A percentile compares a stretch with the other conserved stretches of the same genome.
These are phyloP conservation scores for Gila robusta DNA, from an alignment of 2,797 vertebrate species.

Conservation along the genomic window DNA sequence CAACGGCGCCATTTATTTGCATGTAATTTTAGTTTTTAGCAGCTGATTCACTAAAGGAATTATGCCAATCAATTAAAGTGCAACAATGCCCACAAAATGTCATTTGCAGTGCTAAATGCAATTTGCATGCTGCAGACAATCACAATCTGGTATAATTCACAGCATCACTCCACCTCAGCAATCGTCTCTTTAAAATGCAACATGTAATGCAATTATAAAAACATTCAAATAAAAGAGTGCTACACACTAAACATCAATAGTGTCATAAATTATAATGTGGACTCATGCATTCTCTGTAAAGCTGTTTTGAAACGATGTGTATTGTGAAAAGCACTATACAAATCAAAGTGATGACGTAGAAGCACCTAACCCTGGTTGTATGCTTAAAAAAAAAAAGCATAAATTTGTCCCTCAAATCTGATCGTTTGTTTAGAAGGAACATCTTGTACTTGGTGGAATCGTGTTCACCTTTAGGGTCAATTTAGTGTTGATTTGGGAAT, in stretches of 20 bases:
- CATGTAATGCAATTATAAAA: background rate
- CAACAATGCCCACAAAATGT: background rate
- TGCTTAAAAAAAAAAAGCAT: background rate
- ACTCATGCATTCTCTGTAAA: too few species aligned
- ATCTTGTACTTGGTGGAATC: background rate
- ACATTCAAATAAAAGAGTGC: background rate
- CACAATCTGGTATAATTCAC: background rate
- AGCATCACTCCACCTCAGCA: too few species aligned
- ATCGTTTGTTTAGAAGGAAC: background rate
- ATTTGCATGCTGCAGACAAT: background rate
- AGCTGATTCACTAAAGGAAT: background rate
- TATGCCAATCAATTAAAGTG: conserved; percentile 33
- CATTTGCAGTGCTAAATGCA: background rate
- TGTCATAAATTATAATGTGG: background rate
- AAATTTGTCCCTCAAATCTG: background rate
- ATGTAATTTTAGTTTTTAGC: background rate
- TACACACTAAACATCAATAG: background rate
- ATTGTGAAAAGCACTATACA: too few species aligned
- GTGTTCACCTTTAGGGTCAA: background rate
- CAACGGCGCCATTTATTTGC: background rate
- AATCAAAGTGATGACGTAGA: too few species aligned
- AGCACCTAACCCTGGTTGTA: background rate
- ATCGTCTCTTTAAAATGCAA: background rate
- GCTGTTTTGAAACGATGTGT: too few species aligned
- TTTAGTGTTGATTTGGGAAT: conserved; percentile 45